Evolutionary conservation across 1,140 invertebrate species (phyloP).

Genomic region (Drosophila funebris): DNA sequence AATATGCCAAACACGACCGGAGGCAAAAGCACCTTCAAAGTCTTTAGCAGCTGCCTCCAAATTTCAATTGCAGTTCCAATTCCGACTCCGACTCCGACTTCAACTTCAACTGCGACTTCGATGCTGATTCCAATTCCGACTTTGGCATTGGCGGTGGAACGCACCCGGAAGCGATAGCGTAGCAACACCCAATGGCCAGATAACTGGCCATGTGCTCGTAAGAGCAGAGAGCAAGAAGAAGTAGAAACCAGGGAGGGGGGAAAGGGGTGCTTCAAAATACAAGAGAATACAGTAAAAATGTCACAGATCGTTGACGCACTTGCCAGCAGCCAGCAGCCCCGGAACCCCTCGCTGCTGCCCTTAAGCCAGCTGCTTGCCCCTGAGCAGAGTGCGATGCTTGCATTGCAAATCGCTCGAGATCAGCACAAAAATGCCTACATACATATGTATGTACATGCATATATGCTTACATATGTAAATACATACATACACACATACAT

Average conservation of each 20-base stretch:
- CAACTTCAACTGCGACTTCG: neutral
- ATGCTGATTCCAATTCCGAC: neutral
- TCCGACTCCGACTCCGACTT: neutral
- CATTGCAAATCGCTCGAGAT: conserved; percentile 35
- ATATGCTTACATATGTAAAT: neutral
- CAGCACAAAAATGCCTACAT: conserved; percentile 24
- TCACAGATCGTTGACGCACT: conserved; percentile 32
- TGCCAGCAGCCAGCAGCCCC: neutral
- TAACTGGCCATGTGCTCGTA: conserved; percentile 44
- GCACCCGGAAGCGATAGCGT: conserved; percentile 52
- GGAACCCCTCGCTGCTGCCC: neutral
- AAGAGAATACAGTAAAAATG: neutral
- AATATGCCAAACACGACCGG: conserved; percentile 18
- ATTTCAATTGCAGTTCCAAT: neutral
- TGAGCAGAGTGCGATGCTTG: conserved; percentile 44
- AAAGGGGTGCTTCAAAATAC: neutral
- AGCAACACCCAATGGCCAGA: conserved; percentile 19
- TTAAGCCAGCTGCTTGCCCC: conserved; percentile 32
- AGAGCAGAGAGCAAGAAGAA: conserved; percentile 24
- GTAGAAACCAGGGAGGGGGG: neutral
- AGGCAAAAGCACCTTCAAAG: neutral
- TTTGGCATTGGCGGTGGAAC: conserved; percentile 15
- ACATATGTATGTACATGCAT: neutral
- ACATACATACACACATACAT: neutral
- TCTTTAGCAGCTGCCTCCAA: neutral